Base-by-base conservation (phyloP, 2,797 vertebrate genomes). In the Karalla daura region DNA sequence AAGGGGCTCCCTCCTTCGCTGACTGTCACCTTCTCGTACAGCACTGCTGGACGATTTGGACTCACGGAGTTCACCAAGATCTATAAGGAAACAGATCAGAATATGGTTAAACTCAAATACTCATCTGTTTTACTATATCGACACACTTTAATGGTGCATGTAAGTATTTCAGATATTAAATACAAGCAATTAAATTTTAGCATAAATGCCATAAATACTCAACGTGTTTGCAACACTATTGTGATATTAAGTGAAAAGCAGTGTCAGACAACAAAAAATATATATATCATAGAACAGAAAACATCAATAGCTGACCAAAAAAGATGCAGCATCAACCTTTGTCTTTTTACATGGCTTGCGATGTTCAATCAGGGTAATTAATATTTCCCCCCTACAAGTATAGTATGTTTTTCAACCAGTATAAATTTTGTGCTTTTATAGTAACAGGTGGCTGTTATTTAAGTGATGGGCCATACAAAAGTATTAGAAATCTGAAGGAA, bases 11-110 rank as follows among this genome's bases (percentile, higher is more conserved):
- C 96, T 45, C 53, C 76, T 18, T 97, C 95, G 0, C 96, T 96
- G 12, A 97, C 95, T 1, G 95, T 92, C 20, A 98, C 96, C 0
- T 95, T 98, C 88, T 99, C 97, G 0, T 98, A 99, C 28, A 96
- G 94, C 87, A 96, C 91, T 0, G 93, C 94, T 0, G 94, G 92
- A 43, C 87, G 83, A 44, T 76, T 85, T 24, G 84, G 45, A 50
- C 66, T 93, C 74, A 91, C 87, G 0, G 93, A 94, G 84, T 98
- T 97, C 70, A 98, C 96, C 76, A 99, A 87, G 73, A 98, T 97
- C 96, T 98, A 9, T 5, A 65, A 78, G 3, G 24, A 74, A 65
- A 84, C 14, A 74, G 2, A 56, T 0, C 32, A 25, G 5, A 56
- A 53, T 50, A 14, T 7, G 20, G 45, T 84, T n/a, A 71, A 1